Base-by-base conservation (phyloP, 23 tunicate species). In the Trididemnum miniatum region DNA sequence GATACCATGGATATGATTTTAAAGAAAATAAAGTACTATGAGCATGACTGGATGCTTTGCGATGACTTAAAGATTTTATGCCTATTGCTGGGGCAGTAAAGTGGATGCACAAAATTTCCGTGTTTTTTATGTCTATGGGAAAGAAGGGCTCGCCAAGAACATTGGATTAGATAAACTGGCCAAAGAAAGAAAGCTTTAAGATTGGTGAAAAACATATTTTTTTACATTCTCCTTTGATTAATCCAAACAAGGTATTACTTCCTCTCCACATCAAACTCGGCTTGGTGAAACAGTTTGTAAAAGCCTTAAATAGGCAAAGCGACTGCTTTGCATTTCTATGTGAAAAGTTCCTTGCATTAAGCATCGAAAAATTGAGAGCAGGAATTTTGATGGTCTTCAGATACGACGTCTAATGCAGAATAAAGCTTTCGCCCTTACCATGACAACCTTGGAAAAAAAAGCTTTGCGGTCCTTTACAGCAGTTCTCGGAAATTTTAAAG, bases 301-400 rank as follows among this genome's bases (percentile, higher is more conserved):
- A 79, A 59, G 39, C 67, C 28, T 31, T 79, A 20, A 35, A 79
- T 79, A 59, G 31, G 31, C 24, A 59, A 30, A 35, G 83, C 20
- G 72, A 79, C 0, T 59, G 73, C 71, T 79, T 79, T 79, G 40
- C 38, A 32, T 59, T 28, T 31, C 0, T 79, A n/a, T 59, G 71
- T 59, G 83, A 59, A 33, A 33, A 0, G 38, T 31, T 79, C 39
- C 71, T 9, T 59, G 83, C 39, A 0, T 28, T 59, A 28, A 79
- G 71, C 44, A 60, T 24, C 1, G 83, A 59, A 59, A 79, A 74
- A 29, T 18, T 36, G 60, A 74, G 60, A 33, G 83, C 72, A 31
- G 83, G 83, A 33, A 28, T 79, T 79, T 79, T 59, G 71, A 59
- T 59, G 83, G 83, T 32, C 40, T 72, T 59, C 71, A 79, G 72